Conservation (phyloP, 2,113 vertebrate species). For the Sceloporus tristichus region DNA sequence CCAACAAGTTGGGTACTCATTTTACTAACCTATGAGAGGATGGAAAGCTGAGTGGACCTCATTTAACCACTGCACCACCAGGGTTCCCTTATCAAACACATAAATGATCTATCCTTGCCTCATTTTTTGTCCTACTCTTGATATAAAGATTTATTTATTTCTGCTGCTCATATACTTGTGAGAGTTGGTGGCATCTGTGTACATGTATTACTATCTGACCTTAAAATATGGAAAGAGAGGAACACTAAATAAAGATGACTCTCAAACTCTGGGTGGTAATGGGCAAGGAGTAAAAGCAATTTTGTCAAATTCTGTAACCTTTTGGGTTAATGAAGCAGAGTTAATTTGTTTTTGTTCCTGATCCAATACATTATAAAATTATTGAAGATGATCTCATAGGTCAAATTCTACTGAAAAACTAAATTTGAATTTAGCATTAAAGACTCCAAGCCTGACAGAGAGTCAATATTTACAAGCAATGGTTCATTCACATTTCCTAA, state of each 20-base stretch:
- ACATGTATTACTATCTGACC: slow-evolving; percentile 46
- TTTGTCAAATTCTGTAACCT: slow-evolving; percentile 69
- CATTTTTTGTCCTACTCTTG: background rate
- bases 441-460: slow-evolving; percentile 61
- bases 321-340: slow-evolving; percentile 57
- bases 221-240: slow-evolving; percentile 41
- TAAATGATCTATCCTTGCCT: background rate
- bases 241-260: slow-evolving; percentile 27
- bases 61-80: no score
- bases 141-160: slow-evolving; percentile 24
- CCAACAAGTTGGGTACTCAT: no score
- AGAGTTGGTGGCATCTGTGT: slow-evolving; percentile 10
- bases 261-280: slow-evolving; percentile 53
- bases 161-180: slow-evolving; percentile 28
- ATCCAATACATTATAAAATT: slow-evolving; percentile 71
- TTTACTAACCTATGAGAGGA: no score
- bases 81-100: background rate
- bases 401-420: slow-evolving; percentile 67
- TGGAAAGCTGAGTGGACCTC: no score
- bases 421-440: slow-evolving; percentile 71
- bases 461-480: slow-evolving; percentile 73
- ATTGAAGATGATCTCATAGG: slow-evolving; percentile 76
- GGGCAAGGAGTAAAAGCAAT: slow-evolving; percentile 58
- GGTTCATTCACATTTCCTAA: slow-evolving; percentile 61
- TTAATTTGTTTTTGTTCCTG: slow-evolving; percentile 73